Base-by-base conservation (phyloP, 2,888 invertebrate species). In the Drosophila barbarae region DNA sequence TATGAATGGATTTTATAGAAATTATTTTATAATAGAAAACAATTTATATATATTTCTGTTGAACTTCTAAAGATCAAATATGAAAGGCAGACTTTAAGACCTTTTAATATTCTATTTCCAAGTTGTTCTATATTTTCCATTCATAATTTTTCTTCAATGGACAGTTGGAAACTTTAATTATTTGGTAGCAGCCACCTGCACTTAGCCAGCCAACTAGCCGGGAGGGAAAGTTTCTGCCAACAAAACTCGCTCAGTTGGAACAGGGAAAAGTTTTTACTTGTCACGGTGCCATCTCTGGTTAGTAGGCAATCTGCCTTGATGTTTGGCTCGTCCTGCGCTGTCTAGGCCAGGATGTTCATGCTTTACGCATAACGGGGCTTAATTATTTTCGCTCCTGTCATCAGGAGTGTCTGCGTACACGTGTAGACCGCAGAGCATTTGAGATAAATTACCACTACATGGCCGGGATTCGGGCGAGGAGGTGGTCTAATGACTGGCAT, bases 351-450 rank as follows among this genome's bases (percentile, higher is more conserved):
- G 51, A 71, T 66, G 70, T 57, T 70, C 58, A 58, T 69, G 69
- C 69, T 59, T 59, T 68, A 50, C 80, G 73, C 77, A 74, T 77
- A 80, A 70, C 65, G 58, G 44, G 53, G 73, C 73, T 78, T 82
- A 78, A 82, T 84, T 84, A 81, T 84, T 73, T 82, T 78, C 58
- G 66, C 80, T 75, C 67, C 66, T 55, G 51, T 64, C 41, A 56
- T 60, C 55, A 15, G 15, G 56, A 60, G 69, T 58, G 66, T 54
- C 46, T 71, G 65, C 52, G 47, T 46, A 71, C 78, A 84, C 74
- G 77, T 82, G 77, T 79, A 74, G 64, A 57, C 61, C 71, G 50
- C 64, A 64, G 42, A 68, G 51, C 75, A 60, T 72, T 80, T 80
- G 60, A 77, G 84, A 80, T 85, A 80, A 69, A 74, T 73, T 78